phyloP scores from a whole-genome alignment of 2,113 vertebrate species.

The Castor canadensis region DNA sequence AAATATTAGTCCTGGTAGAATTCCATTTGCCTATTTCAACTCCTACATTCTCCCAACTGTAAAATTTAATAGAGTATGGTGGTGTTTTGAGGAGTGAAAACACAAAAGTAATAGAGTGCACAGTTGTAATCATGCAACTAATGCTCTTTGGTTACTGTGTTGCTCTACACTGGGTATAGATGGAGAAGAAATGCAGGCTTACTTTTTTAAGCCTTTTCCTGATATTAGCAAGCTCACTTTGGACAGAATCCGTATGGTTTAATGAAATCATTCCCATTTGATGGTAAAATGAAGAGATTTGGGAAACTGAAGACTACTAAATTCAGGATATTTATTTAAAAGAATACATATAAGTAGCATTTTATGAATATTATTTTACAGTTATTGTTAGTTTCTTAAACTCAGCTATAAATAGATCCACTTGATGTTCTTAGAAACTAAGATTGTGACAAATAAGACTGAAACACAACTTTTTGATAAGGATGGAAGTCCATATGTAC shows the following conservation, averaged over 20 bases:
- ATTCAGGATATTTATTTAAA: background rate
- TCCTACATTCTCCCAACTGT: background rate
- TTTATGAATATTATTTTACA: background rate
- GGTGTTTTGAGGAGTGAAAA: background rate
- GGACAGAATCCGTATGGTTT: background rate
- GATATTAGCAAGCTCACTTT: background rate
- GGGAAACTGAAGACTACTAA: background rate
- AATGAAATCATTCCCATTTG: background rate
- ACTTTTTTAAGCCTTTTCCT: background rate
- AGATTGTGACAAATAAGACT: constrained; percentile 27
- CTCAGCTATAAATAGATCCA: background rate
- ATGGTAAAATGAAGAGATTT: background rate
- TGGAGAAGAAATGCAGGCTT: background rate
- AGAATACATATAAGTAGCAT: background rate
- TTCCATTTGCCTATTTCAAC: background rate
- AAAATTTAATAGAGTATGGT: background rate
- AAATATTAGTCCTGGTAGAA: background rate
- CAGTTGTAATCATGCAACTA: background rate
- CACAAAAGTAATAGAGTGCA: background rate
- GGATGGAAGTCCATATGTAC: background rate
- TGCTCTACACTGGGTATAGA: background rate
- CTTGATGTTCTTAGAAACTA: background rate
- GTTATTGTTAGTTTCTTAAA: background rate
- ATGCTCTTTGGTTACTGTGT: background rate
- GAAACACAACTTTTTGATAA: background rate